Evolutionary conservation across 2,888 invertebrate genomes (phyloP).

Genomic region (Calliphora vomitoria): DNA sequence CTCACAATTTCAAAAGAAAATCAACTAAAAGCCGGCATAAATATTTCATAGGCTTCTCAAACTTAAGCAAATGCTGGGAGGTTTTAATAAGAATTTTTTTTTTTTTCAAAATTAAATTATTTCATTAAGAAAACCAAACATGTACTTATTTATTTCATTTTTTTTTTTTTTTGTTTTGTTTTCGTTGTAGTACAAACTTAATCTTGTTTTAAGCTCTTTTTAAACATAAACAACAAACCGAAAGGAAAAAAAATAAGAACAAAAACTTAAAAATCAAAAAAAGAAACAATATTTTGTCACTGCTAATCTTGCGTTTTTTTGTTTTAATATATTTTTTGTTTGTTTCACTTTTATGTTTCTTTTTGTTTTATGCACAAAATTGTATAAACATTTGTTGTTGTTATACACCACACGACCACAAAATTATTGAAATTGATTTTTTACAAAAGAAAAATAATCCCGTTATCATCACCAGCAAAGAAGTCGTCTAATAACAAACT

Average conservation of each 20-base stretch:
- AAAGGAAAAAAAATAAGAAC: not conserved
- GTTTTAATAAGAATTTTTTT: conserved; percentile 25
- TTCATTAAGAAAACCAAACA: conserved; percentile 17
- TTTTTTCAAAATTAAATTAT: conserved; percentile 51
- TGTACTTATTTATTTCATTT: conserved; percentile 8
- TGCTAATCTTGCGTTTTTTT: conserved; percentile 24
- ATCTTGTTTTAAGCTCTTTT: conserved; percentile 43
- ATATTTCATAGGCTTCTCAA: not conserved
- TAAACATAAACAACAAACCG: conserved; percentile 17
- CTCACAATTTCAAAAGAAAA: not conserved
- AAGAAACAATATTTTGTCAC: conserved; percentile 52
- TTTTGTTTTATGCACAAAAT: conserved; percentile 47
- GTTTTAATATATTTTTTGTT: not conserved
- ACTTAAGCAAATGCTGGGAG: not conserved
- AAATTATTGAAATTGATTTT: conserved; percentile 65
- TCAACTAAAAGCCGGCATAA: conserved; percentile 29
- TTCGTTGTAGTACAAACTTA: conserved; percentile 22
- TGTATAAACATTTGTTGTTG: conserved; percentile 42
- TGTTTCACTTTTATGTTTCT: conserved; percentile 26
- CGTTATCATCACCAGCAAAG: conserved; percentile 69
- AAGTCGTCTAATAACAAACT: conserved; percentile 68
- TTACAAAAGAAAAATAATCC: conserved; percentile 57
- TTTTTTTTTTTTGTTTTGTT: conserved; percentile 17
- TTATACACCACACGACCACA: conserved; percentile 65
- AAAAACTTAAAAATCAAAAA: conserved; percentile 29